phyloP scores from a whole-genome alignment of 2,888 invertebrate species.

The Ceratothoa steindachneri region DNA sequence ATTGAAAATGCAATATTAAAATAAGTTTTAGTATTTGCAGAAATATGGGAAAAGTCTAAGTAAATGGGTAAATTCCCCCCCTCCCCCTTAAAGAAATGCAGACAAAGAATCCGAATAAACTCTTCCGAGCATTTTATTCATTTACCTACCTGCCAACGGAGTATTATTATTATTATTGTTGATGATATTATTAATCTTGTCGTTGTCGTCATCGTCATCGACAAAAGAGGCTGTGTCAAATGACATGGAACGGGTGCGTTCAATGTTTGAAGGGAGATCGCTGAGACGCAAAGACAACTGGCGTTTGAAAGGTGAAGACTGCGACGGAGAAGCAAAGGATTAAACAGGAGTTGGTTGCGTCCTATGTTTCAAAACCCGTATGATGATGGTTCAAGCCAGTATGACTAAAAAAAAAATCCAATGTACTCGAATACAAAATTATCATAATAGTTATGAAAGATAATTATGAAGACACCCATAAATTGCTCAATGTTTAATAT shows the following conservation, averaged over 20 bases:
- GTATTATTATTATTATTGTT: background rate
- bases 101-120: too few relatives aligned
- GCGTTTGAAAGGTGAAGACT: constrained; percentile 83
- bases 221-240: constrained; percentile 22
- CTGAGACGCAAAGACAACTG: constrained; percentile 91
- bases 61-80: too few relatives aligned
- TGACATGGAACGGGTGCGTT: constrained; percentile 58
- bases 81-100: too few relatives aligned
- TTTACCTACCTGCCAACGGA: background rate
- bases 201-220: background rate
- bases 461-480: too few relatives aligned
- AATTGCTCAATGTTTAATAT: too few relatives aligned
- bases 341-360: too few relatives aligned
- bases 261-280: constrained; percentile 91
- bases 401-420: background rate
- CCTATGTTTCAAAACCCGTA: background rate
- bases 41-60: background rate
- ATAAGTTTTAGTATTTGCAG: too few relatives aligned
- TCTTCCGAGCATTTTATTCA: too few relatives aligned
- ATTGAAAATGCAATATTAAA: too few relatives aligned
- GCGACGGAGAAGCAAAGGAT: constrained; percentile 13
- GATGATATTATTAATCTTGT: background rate
- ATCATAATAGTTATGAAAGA: too few relatives aligned
- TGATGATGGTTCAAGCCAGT: background rate
- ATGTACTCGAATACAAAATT: too few relatives aligned